These are phyloP conservation scores for Strix aluco DNA, from an alignment of 2,113 vertebrate species.

Conservation along the genomic window DNA sequence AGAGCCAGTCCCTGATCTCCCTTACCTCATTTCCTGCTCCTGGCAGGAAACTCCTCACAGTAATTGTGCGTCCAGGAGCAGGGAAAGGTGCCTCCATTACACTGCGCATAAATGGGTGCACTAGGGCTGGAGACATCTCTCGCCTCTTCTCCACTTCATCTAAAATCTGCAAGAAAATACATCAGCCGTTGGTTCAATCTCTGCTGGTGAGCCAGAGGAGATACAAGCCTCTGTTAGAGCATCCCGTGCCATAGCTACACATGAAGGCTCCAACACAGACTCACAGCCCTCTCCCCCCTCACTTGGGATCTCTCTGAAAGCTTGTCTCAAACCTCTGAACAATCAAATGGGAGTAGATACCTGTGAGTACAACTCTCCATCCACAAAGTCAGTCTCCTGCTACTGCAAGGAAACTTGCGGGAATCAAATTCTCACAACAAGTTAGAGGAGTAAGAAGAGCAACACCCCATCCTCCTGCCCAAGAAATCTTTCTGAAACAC, in stretches of 20 bases:
- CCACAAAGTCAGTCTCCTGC: not conserved
- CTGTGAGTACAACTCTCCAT: not conserved
- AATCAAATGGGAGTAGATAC: not conserved
- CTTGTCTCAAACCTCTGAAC: not conserved
- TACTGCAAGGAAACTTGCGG: not conserved
- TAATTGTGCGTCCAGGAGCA: slow-evolving; percentile 91
- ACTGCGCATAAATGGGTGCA: slow-evolving; percentile 93
- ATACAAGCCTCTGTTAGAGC: not conserved
- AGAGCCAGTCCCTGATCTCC: not conserved
- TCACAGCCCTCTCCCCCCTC: not conserved
- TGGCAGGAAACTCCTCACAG: slow-evolving; percentile 93
- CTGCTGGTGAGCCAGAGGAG: not conserved
- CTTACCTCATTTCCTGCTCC: slow-evolving; percentile 90
- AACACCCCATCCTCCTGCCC: not conserved
- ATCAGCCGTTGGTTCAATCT: not conserved
- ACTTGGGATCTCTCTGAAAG: not conserved
- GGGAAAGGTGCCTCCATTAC: slow-evolving; percentile 98
- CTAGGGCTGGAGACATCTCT: slow-evolving; percentile 90
- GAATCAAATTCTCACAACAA: not conserved
- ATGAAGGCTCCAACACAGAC: not conserved
- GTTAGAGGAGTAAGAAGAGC: not conserved
- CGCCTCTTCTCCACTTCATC: slow-evolving; percentile 95
- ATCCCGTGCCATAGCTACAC: not conserved
- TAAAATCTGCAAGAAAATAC: slow-evolving; percentile 81
- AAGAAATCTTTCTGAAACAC: not conserved